These are phyloP conservation scores for Onychomys arenicola DNA, from an alignment of 2,797 vertebrate species.

Conservation along the genomic window DNA sequence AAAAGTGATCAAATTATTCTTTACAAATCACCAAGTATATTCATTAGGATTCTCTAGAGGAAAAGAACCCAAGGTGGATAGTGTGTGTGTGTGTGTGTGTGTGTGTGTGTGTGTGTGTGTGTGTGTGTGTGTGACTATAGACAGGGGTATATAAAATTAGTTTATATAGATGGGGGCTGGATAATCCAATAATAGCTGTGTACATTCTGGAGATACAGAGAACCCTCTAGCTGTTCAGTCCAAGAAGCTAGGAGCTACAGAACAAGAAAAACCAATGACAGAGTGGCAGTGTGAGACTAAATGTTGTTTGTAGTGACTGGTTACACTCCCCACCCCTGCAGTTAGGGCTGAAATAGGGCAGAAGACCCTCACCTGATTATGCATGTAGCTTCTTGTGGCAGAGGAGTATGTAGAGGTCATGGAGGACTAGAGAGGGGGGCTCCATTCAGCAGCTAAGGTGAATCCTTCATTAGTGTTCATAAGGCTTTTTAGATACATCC, in stretches of 20 bases:
- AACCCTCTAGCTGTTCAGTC: neutral
- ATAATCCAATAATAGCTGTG: neutral
- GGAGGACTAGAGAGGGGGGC: neutral
- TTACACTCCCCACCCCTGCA: too few relatives aligned
- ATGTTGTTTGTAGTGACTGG: neutral
- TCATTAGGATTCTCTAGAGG: too few relatives aligned
- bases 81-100: neutral
- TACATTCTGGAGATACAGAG: neutral
- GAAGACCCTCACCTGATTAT: neutral
- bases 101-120: too few relatives aligned
- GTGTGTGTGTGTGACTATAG: neutral
- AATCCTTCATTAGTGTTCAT: too few relatives aligned
- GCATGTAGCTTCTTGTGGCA: too few relatives aligned
- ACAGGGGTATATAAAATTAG: neutral
- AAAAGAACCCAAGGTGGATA: too few relatives aligned
- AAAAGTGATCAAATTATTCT: neutral
- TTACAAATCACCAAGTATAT: too few relatives aligned
- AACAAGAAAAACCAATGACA: neutral
- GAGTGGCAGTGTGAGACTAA: neutral
- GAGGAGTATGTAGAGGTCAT: neutral
- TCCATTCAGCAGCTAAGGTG: neutral
- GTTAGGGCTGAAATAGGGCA: too few relatives aligned
- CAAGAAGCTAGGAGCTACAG: neutral
- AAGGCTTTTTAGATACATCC: neutral
- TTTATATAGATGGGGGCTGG: neutral